phyloP scores from a whole-genome alignment of 1,140 invertebrate genomes.

The Heliothis subflexa region DNA sequence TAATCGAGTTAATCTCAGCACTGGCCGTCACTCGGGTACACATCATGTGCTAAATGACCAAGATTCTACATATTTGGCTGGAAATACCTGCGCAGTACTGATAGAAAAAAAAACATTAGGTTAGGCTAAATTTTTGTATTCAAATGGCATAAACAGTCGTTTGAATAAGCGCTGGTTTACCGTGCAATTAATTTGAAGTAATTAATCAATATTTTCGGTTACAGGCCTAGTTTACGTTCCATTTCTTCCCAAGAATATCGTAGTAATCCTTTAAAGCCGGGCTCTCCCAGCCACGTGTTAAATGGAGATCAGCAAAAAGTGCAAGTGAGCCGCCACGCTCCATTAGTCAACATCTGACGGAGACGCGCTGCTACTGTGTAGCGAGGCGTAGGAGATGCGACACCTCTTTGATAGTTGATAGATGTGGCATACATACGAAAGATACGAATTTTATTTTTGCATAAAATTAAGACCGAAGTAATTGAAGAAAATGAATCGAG shows the following conservation, averaged over 20 bases:
- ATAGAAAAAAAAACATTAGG: no score
- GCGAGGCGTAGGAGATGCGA: not conserved
- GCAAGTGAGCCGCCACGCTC: conserved; percentile 34
- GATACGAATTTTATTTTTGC: no score
- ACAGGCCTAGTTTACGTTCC: no score
- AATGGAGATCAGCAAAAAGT: conserved; percentile 53
- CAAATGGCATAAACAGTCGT: no score
- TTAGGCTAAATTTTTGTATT: no score
- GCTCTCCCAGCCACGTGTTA: conserved; percentile 21
- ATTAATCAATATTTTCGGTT: no score
- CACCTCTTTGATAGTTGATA: not conserved
- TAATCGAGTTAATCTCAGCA: conserved; percentile 24
- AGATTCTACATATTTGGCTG: no score
- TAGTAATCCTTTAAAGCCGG: not conserved
- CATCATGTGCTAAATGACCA: not conserved
- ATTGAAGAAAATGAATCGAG: no score
- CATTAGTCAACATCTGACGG: conserved; percentile 52
- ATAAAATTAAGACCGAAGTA: no score
- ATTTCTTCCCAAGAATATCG: conserved; percentile 11
- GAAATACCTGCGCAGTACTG: not conserved
- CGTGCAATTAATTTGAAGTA: no score
- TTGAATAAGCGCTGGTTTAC: no score
- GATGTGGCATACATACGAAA: no score
- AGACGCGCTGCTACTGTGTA: not conserved
- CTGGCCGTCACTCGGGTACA: not conserved